These are phyloP conservation scores for Sogatella furcifera DNA, from an alignment of 1,140 invertebrate species.

Conservation along the genomic window DNA sequence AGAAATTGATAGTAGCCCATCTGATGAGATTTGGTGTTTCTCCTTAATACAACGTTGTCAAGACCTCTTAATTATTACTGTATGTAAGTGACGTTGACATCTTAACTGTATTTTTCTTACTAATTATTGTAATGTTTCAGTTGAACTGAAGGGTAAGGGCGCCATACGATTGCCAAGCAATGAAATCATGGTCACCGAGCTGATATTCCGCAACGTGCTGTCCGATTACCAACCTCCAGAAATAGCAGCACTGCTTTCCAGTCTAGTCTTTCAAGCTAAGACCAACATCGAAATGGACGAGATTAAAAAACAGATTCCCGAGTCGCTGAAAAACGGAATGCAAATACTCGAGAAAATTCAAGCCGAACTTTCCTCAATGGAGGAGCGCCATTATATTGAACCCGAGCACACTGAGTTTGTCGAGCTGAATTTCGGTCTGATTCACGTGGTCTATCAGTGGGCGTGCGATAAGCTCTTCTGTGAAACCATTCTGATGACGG, in stretches of 20 bases:
- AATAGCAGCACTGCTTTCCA: slow-evolving; percentile 85
- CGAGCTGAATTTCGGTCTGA: slow-evolving; percentile 80
- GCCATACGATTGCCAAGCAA: slow-evolving; percentile 92
- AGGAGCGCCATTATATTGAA: slow-evolving; percentile 38
- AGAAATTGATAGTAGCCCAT: too few relatives aligned
- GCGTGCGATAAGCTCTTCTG: slow-evolving; percentile 81
- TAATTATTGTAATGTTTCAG: slow-evolving; percentile 31
- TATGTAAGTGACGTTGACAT: too few relatives aligned
- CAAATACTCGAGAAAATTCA: slow-evolving; percentile 39
- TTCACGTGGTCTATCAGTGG: slow-evolving; percentile 94
- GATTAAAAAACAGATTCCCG: slow-evolving; percentile 26
- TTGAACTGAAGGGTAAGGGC: slow-evolving; percentile 82
- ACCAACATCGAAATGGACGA: slow-evolving; percentile 32
- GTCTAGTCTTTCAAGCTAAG: slow-evolving; percentile 84
- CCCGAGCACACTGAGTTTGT: slow-evolving; percentile 40
- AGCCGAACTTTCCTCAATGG: slow-evolving; percentile 28
- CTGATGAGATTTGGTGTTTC: too few relatives aligned
- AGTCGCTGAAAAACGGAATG: slow-evolving; percentile 43
- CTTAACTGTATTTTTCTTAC: too few relatives aligned
- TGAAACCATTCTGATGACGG: slow-evolving; percentile 85
- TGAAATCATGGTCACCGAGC: slow-evolving; percentile 89
- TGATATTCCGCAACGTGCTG: slow-evolving; percentile 89
- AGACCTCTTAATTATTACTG: too few relatives aligned
- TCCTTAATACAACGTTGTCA: too few relatives aligned
- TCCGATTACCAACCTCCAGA: slow-evolving; percentile 74